Conservation (phyloP, 2,113 vertebrate species). For the Thamnophis sirtalis region DNA sequence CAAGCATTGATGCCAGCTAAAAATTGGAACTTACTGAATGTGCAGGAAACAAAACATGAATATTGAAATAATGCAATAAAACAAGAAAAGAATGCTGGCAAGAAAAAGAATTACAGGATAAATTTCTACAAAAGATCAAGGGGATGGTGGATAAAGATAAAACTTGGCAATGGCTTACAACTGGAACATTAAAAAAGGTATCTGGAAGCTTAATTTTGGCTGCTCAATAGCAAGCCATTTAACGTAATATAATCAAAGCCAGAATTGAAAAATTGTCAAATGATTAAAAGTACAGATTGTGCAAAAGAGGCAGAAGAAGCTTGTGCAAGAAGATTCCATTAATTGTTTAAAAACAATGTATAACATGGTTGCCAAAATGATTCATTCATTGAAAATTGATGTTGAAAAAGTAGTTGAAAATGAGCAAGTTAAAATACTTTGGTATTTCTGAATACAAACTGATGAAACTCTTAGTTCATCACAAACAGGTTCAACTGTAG, state of each 20-base stretch:
- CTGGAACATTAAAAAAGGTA: neutral
- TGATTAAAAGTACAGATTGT: neutral
- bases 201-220: neutral
- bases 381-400: no score
- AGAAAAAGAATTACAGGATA: neutral
- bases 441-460: neutral
- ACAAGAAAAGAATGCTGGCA: neutral
- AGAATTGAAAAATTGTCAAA: neutral
- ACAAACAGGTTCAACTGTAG: neutral
- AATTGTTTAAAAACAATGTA: neutral
- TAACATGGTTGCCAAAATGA: no score
- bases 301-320: neutral
- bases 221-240: neutral
- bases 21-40: neutral
- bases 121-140: neutral
- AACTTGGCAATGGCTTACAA: neutral
- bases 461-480: neutral
- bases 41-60: neutral
- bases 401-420: no score
- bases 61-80: neutral
- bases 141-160: neutral
- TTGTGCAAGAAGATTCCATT: neutral
- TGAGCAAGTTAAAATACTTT: no score
- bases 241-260: neutral
- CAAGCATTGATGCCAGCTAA: neutral